Conservation (phyloP, 2,888 invertebrate species). For the Helicoverpa assulta region DNA sequence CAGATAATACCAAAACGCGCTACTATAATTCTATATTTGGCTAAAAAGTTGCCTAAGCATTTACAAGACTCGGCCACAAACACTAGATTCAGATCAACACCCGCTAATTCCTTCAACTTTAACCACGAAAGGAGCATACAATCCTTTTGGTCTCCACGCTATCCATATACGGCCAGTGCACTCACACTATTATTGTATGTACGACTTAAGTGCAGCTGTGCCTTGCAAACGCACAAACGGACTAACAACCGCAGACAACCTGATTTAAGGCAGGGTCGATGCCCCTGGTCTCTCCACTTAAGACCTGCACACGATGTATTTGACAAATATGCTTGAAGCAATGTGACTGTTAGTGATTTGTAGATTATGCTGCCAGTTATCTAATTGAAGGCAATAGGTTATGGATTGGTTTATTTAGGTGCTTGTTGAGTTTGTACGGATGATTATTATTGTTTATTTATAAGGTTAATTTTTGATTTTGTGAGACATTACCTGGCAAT, state of each 20-base stretch:
- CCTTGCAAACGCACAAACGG: slow-evolving; percentile 72
- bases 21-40: background rate
- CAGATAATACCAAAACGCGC: background rate
- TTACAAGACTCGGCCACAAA: slow-evolving; percentile 13
- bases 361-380: slow-evolving; percentile 53
- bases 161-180: slow-evolving; percentile 37
- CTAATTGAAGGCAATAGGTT: slow-evolving; percentile 49
- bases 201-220: slow-evolving; percentile 65
- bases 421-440: slow-evolving; percentile 21
- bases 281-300: slow-evolving; percentile 67
- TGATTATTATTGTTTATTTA: slow-evolving; percentile 15
- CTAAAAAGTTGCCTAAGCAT: background rate
- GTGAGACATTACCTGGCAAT: no score
- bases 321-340: slow-evolving; percentile 60
- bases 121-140: slow-evolving; percentile 29
- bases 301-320: slow-evolving; percentile 55
- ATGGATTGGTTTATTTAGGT: slow-evolving; percentile 47
- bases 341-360: slow-evolving; percentile 55
- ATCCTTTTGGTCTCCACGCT: slow-evolving; percentile 37
- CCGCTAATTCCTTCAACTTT: slow-evolving; percentile 9
- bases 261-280: slow-evolving; percentile 84
- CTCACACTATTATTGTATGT: slow-evolving; percentile 52
- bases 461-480: background rate
- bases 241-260: slow-evolving; percentile 80
- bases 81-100: slow-evolving; percentile 28